These are phyloP conservation scores for Achroia grisella DNA, from an alignment of 1,140 invertebrate genomes.

Conservation along the genomic window DNA sequence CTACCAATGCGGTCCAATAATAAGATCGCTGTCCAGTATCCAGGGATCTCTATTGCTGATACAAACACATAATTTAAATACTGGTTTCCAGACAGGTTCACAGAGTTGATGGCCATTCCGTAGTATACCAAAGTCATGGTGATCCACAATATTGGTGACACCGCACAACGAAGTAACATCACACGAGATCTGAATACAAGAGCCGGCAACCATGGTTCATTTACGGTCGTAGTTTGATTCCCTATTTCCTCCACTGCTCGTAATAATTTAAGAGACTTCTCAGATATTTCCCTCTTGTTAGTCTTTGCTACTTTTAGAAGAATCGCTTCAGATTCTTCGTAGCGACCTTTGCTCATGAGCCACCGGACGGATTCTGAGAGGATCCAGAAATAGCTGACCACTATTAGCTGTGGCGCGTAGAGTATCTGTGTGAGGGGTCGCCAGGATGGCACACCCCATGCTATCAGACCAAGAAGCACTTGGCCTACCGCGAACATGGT, in stretches of 20 bases:
- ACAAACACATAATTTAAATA: conserved; percentile 82
- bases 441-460: conserved; percentile 83
- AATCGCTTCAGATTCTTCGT: conserved; percentile 77
- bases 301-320: conserved; percentile 76
- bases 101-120: conserved; percentile 78
- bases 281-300: conserved; percentile 75
- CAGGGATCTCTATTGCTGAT: conserved; percentile 80
- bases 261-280: conserved; percentile 67
- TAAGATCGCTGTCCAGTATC: conserved; percentile 75
- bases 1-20: conserved; percentile 51
- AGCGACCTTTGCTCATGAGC: conserved; percentile 82
- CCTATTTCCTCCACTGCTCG: conserved; percentile 30
- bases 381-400: conserved; percentile 77
- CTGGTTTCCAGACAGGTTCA: conserved; percentile 77
- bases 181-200: conserved; percentile 74
- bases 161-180: conserved; percentile 75
- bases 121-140: conserved; percentile 80
- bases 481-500: conserved; percentile 83
- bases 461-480: conserved; percentile 77
- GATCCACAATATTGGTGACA: conserved; percentile 81
- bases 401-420: conserved; percentile 79
- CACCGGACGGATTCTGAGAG: conserved; percentile 81
- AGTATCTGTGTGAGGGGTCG: conserved; percentile 78
- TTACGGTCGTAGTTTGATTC: conserved; percentile 22
- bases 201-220: conserved; percentile 54